Conservation (phyloP, 2,888 invertebrate species). For the Trichopoda pennipes region DNA sequence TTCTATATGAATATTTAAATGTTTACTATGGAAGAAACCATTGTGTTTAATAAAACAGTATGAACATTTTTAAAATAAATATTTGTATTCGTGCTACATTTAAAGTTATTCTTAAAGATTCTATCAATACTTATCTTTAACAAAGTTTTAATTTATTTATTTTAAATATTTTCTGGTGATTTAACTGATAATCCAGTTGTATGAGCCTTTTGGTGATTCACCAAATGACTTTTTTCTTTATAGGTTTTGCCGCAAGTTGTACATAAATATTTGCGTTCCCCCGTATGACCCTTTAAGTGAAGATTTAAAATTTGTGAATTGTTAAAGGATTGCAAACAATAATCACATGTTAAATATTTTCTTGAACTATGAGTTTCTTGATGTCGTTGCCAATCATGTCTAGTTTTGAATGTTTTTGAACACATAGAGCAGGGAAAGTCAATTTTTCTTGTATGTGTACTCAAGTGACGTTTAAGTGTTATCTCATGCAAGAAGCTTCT, state of each 20-base stretch:
- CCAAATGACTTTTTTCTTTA: slow-evolving; percentile 21
- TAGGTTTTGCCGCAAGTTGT: slow-evolving; percentile 28
- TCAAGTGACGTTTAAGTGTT: slow-evolving; percentile 15
- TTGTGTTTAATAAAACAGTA: neutral
- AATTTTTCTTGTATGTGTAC: slow-evolving; percentile 10
- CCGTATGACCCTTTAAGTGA: slow-evolving; percentile 26
- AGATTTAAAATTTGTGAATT: neutral
- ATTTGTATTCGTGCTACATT: neutral
- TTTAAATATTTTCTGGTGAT: neutral
- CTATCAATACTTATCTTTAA: neutral
- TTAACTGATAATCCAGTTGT: neutral
- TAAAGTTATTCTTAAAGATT: neutral
- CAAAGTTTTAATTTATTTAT: neutral
- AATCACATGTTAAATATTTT: slow-evolving; percentile 37
- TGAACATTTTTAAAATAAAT: neutral
- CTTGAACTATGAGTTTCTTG: slow-evolving; percentile 34
- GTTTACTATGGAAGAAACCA: too few species aligned
- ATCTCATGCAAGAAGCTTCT: slow-evolving; percentile 5
- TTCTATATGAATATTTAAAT: too few species aligned
- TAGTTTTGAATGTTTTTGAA: slow-evolving; percentile 26
- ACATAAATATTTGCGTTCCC: slow-evolving; percentile 32
- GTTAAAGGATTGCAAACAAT: slow-evolving; percentile 28
- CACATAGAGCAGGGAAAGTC: slow-evolving; percentile 27
- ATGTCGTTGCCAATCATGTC: slow-evolving; percentile 30
- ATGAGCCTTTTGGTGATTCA: slow-evolving; percentile 28